phyloP scores from a whole-genome alignment of 2,113 vertebrate species.

The Cervus canadensis region DNA sequence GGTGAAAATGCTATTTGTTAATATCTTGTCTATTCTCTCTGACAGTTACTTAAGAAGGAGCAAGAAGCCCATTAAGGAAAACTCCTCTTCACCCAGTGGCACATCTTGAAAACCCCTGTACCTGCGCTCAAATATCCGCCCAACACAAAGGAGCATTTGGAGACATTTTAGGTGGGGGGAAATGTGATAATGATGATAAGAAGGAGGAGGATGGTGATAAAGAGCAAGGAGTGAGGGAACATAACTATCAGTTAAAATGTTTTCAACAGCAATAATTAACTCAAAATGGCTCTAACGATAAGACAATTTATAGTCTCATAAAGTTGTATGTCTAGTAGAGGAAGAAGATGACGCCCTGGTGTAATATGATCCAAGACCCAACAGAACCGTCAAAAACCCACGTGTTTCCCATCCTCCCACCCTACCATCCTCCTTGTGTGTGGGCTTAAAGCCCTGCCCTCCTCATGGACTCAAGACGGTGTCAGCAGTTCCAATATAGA shows the following conservation, averaged over 20 bases:
- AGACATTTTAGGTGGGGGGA: neutral
- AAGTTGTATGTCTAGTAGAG: neutral
- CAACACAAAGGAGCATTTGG: neutral
- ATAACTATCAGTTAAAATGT: neutral
- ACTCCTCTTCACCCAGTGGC: neutral
- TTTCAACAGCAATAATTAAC: neutral
- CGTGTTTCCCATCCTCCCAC: neutral
- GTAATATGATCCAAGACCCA: neutral
- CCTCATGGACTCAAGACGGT: neutral
- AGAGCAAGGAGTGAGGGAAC: neutral
- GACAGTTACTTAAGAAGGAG: neutral
- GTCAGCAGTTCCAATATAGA: accelerated
- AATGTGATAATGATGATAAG: neutral
- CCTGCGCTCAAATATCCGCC: neutral
- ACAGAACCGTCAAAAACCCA: neutral
- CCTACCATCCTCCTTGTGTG: neutral
- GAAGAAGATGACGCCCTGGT: neutral
- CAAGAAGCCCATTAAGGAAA: neutral
- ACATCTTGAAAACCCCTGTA: neutral
- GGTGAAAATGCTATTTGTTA: neutral
- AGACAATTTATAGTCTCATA: neutral
- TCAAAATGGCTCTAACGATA: neutral
- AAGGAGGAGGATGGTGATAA: neutral
- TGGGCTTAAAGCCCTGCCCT: neutral
- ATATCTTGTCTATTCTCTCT: neutral